Conservation (phyloP, 2,888 invertebrate species). For the Zootermopsis nevadensis region DNA sequence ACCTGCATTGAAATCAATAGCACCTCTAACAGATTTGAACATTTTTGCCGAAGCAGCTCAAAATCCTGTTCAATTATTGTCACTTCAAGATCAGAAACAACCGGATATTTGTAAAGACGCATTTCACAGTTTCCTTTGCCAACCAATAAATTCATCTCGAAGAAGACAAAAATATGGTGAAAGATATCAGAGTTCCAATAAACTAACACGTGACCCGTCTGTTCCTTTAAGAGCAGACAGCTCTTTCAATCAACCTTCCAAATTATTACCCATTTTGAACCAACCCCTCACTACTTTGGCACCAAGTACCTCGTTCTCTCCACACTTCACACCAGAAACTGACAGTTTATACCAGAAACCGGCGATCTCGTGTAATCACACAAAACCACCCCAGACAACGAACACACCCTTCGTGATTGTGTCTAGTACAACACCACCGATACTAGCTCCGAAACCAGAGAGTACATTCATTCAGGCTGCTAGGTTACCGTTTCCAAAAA, state of each 20-base stretch:
- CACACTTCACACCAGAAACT: neutral
- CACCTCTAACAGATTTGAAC: neutral
- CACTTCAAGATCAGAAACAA: neutral
- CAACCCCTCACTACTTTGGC: neutral
- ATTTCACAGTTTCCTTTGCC: slow-evolving; percentile 29
- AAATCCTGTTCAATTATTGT: neutral
- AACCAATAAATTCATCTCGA: neutral
- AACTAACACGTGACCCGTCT: neutral
- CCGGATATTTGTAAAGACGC: slow-evolving; percentile 17
- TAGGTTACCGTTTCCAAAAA: neutral
- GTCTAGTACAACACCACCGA: neutral
- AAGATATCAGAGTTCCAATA: neutral
- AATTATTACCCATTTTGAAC: neutral
- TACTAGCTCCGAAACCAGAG: neutral
- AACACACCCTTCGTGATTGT: neutral
- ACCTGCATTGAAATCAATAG: neutral
- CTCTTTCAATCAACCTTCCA: slow-evolving; percentile 16
- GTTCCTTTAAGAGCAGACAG: slow-evolving; percentile 21
- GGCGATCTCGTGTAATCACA: neutral
- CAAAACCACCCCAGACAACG: neutral
- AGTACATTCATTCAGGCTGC: neutral
- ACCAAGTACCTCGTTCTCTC: neutral
- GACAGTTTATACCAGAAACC: neutral
- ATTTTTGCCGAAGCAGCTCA: slow-evolving; percentile 7
- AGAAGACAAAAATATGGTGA: slow-evolving; percentile 28